Conservation (phyloP, 2,888 invertebrate genomes). For the Flabesymbios commensalis region DNA sequence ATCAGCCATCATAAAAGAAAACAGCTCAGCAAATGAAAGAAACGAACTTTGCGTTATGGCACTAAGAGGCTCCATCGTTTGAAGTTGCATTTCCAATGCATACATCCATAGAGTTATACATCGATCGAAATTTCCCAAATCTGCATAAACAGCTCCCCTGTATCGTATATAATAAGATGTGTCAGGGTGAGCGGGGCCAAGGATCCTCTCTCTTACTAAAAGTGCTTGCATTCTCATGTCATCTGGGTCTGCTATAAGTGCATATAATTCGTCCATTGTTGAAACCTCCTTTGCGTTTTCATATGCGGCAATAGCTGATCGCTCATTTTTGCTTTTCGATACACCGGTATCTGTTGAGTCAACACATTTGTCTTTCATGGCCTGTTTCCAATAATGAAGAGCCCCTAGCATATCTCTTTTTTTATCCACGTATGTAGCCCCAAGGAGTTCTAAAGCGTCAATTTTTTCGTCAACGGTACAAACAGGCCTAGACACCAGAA, state of each 20-base stretch:
- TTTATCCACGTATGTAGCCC: constrained; percentile 96
- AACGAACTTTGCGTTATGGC: constrained; percentile 94
- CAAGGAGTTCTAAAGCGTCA: constrained; percentile 87
- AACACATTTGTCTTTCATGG: constrained; percentile 72
- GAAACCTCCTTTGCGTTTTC: constrained; percentile 84
- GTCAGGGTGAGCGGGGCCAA: constrained; percentile 91
- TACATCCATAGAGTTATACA: constrained; percentile 96
- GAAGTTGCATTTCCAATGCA: constrained; percentile 93
- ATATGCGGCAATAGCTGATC: constrained; percentile 84
- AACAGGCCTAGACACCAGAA: constrained; percentile 70
- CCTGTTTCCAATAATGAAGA: constrained; percentile 84
- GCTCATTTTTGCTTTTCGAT: constrained; percentile 66
- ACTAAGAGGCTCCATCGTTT: constrained; percentile 87
- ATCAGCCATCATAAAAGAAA: constrained; percentile 87
- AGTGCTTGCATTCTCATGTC: constrained; percentile 90
- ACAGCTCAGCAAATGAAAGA: constrained; percentile 89
- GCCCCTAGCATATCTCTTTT: constrained; percentile 88
- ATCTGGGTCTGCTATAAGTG: constrained; percentile 88
- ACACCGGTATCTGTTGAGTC: too few relatives aligned
- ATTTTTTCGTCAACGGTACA: constrained; percentile 73
- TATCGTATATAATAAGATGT: constrained; percentile 95
- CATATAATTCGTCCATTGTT: constrained; percentile 78
- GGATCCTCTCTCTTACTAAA: constrained; percentile 86
- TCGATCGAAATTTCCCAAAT: constrained; percentile 80
- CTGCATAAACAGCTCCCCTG: constrained; percentile 91